phyloP scores from a whole-genome alignment of 1,140 invertebrate genomes.

The Bombus difficillimus region DNA sequence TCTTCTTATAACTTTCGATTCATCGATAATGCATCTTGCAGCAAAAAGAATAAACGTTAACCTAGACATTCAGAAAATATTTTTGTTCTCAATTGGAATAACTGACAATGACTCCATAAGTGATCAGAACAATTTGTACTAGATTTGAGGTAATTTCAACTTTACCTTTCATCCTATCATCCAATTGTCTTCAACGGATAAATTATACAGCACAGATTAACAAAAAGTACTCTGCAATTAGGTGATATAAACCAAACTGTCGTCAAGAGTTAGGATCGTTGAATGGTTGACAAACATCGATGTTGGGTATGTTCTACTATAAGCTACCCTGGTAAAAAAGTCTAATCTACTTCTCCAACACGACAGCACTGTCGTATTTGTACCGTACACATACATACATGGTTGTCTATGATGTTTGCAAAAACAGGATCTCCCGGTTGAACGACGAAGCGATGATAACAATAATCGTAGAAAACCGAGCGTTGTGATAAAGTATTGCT shows the following conservation, averaged over 20 bases:
- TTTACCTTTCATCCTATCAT: background rate
- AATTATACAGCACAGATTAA: background rate
- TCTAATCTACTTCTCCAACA: background rate
- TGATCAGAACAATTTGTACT: background rate
- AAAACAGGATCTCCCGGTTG: background rate
- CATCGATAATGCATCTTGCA: too few species aligned
- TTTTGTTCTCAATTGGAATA: background rate
- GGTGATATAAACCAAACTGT: background rate
- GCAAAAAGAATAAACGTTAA: too few species aligned
- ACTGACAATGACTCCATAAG: background rate
- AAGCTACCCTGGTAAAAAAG: background rate
- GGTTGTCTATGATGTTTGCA: too few species aligned
- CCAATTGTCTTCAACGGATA: too few species aligned
- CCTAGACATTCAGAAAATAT: background rate
- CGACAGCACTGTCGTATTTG: background rate
- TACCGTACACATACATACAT: background rate
- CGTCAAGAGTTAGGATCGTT: background rate
- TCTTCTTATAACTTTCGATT: too few species aligned
- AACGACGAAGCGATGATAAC: background rate
- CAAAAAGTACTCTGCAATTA: background rate
- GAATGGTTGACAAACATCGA: background rate
- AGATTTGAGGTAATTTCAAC: background rate
- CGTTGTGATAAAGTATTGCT: background rate
- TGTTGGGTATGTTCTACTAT: background rate
- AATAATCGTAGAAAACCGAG: slow-evolving; percentile 11